Percentiles rank a stretch among this genome's conserved stretches.
Conservation (phyloP, 2,113 vertebrate species). For the Ginglymostoma cirratum region DNA sequence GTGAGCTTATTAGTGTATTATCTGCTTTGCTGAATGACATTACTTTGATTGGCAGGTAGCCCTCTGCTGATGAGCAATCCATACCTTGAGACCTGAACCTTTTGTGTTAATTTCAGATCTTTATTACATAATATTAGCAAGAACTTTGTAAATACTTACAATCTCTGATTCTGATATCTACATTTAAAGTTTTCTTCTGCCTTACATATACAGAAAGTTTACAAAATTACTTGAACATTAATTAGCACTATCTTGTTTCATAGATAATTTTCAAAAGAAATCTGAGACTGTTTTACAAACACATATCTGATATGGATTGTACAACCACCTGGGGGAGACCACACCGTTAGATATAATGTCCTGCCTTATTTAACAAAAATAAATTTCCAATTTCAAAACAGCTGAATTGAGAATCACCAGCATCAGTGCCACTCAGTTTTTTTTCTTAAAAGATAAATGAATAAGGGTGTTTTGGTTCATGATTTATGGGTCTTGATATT, state of each 20-base stretch:
- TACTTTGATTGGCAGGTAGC: constrained; percentile 3
- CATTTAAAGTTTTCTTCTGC: not conserved
- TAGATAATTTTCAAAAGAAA: not conserved
- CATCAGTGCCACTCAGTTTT: constrained; percentile 7
- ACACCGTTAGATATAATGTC: not conserved
- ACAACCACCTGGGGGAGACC: not conserved
- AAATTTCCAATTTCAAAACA: not conserved
- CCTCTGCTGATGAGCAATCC: not conserved
- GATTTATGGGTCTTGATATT: not conserved
- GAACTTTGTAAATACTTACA: not conserved
- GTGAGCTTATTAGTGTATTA: not conserved
- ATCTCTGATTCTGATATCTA: not conserved
- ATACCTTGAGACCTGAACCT: not conserved
- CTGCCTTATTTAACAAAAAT: not conserved
- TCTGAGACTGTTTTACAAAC: not conserved
- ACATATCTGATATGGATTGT: not conserved
- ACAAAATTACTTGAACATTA: not conserved
- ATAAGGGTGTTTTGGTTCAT: not conserved
- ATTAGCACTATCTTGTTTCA: not conserved
- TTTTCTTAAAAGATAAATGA: not conserved
- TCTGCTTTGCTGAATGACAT: not conserved
- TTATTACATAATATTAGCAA: not conserved
- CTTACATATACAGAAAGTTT: not conserved
- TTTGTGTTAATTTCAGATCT: not conserved
- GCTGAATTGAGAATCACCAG: not conserved